Base-by-base conservation (phyloP, 2,797 vertebrate species). In the Eurystomus glaucurus region DNA sequence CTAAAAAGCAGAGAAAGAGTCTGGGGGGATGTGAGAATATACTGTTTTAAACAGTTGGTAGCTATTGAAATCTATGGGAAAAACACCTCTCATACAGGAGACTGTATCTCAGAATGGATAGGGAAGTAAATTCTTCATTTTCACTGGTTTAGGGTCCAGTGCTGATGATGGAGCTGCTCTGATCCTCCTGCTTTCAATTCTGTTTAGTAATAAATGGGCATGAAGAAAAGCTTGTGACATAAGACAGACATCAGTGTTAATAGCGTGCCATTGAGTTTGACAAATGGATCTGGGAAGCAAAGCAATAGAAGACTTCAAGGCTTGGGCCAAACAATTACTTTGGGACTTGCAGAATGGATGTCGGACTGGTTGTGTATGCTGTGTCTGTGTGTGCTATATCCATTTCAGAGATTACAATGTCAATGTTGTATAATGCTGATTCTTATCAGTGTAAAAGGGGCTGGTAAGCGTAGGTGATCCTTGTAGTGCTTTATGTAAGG, bases 381-480 rank as follows among this genome's bases (percentile, higher is more conserved):
- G 37, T 77, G 28, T 46, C 17, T 31, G 14, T 54, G 14, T 43
- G 5, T 74, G 20, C 70, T 69, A 0, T 58, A 35, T n/a, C 19
- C 69, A 3, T 74, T 60, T 69, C 52, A 28, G 74, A 80, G 55
- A 52, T 88, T 58, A 46, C 15, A 26, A 5, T 10, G 14, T 35
- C 54, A 58, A 0, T 60, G 25, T 87, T 95, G 68, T 60, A 33
- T 31, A 52, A 39, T 83, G 45, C 15, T 81, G 61, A 48, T 54
- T 87, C 31, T 77, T 70, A 41, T 10, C n/a, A 25, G 28, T 54
- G 20, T 74, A 14, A 71, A 23, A 71, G 45, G 68, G 16, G 70
- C 39, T 29, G 9, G 2, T 26, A 76, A 62, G 39, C 0, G 0
- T 33, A 35, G 16, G 11, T 61, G 50, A 62, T 79, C 41, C 29